Evolutionary conservation across 2,888 invertebrate genomes (phyloP), one percentile per base, ranked within the genome.

Genomic region (Dryadula phaetusa): DNA sequence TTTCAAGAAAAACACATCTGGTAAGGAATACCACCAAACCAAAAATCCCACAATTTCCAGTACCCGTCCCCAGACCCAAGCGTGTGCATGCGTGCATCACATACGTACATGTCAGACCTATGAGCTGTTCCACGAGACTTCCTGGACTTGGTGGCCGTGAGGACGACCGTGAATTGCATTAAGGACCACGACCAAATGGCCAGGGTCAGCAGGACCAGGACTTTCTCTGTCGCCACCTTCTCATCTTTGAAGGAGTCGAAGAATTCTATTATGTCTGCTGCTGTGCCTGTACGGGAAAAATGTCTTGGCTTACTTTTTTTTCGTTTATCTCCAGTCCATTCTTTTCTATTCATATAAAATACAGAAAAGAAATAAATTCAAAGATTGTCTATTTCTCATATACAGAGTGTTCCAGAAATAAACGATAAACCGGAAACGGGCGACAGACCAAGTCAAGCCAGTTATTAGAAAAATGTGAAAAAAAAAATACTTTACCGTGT

Each of bases 221-320:
- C 93, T 20, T 95, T 95, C 81, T 97, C 97, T 0, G 95, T 91
- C 0, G 96, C 95, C 52, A 97, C 96, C 78, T 95, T 96, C 74
- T 96, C 96, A 77, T 98, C 98, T 87, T 97, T 98, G 93, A 98
- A 99, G 0, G 98, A 98, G 87, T 99, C 98, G 88, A 98, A 98
- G 90, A 99, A 98, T 85, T 99, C 99, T 62, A 98, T 98, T 62
- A 99, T 99, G 85, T 98, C 99, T 0, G 98, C 98, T 0, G 98
- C 98, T 0, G 98, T 98, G 32, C 98, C 97, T 94, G 80, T 0
- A n/a, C 16, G 8, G 18, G 53, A 18, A 28, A n/a, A 10, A 32
- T 4, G 14, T 37, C 3, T 37, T 14, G 6, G 5, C 5, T 7
- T 8, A 2, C 28, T 69, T 18, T 7, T n/a, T 22, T 37, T 22